A percentile compares a stretch with the other conserved stretches of the same genome.
Evolutionary conservation across 2,797 vertebrate genomes (phyloP).

Genomic region (Nyctalus aviator): DNA sequence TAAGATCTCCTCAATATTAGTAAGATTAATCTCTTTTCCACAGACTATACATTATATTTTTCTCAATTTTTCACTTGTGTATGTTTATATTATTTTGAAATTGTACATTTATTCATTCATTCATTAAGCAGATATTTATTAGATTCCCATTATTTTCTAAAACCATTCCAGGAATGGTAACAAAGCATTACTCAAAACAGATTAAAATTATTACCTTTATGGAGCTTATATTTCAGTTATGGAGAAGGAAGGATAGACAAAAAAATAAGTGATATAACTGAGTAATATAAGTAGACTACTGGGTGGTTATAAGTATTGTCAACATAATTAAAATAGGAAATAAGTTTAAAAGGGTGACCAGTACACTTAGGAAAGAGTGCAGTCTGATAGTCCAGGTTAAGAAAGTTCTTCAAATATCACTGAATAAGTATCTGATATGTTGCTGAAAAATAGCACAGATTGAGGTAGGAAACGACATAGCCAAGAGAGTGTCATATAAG

Average conservation of each 20-base stretch:
- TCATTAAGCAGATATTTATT: constrained; percentile 6
- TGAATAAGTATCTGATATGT: neutral
- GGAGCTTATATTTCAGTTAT: neutral
- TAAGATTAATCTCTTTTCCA: neutral
- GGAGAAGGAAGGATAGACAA: neutral
- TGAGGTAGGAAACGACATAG: neutral
- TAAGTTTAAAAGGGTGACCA: neutral
- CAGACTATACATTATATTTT: neutral
- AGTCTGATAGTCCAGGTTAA: neutral
- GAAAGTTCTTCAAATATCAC: neutral
- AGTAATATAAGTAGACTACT: neutral
- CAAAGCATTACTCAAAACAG: neutral
- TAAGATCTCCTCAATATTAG: neutral
- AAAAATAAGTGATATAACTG: neutral
- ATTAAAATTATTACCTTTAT: neutral
- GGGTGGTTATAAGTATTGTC: neutral
- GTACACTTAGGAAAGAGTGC: neutral
- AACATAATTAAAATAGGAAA: neutral
- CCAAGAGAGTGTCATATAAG: neutral
- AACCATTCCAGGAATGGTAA: neutral
- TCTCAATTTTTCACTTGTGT: neutral
- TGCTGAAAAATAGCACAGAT: neutral
- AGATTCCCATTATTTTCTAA: neutral
- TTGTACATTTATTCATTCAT: neutral
- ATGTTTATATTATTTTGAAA: neutral